Base-by-base conservation (phyloP, 1,140 invertebrate genomes). In the Hyphantria cunea region DNA sequence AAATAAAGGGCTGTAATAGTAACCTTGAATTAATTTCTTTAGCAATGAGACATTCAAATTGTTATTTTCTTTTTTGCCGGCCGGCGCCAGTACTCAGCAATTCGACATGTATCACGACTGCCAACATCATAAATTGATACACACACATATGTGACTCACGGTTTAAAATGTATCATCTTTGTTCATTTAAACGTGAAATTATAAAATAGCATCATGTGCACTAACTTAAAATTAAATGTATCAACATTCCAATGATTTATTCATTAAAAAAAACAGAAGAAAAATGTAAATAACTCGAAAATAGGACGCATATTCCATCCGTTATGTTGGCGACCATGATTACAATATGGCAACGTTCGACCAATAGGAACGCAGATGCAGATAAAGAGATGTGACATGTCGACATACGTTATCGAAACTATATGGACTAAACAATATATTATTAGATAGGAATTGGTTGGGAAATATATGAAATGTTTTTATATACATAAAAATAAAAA, bases 301-400 rank as follows among this genome's bases (percentile, higher is more conserved):
- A 54, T 61, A 41, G 33, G 64, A 53, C 56, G 60, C 39, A 44
- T 9, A 49, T 62, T 69, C 64, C 42, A 59, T 52, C 52, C 49
- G 34, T 51, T 51, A 70, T 15, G 74, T 84, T 86, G 84, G 82
- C 68, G 62, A 42, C 48, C 51, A 53, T 81, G 78, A 62, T 42
- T 47, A 39, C 51, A 69, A 63, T 54, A 76, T 73, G 70, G 61
- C 62, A 64, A 53, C 64, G 37, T 45, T 42, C 68, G 34, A 62
- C 83, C 81, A 84, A 84, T 82, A 77, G 65, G 68, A 62, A 56
- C 13, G 33, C 31, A 55, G 70, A 56, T 39, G 53, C 51, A 42
- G 11, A 54, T 32, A 53, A 15, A 32, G 55, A 25, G 55, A 37
- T 73, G 73, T 71, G 66, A 6, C 34, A 6, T 42, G 12, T 73